These are phyloP conservation scores for Propithecus deckenii DNA, from an alignment of 2,797 vertebrate species.

Conservation along the genomic window DNA sequence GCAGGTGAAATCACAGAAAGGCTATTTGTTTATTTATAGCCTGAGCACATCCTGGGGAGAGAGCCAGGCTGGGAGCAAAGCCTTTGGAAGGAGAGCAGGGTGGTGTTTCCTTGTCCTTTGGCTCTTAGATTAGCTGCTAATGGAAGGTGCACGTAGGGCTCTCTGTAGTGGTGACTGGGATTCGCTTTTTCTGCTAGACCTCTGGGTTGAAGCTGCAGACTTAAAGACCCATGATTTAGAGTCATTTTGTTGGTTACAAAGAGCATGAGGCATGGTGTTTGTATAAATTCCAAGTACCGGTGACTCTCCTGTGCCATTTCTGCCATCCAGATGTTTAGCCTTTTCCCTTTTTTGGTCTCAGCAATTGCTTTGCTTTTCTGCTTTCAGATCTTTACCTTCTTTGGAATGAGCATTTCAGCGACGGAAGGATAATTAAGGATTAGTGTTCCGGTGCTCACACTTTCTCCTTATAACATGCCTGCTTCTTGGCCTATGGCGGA, in stretches of 20 bases:
- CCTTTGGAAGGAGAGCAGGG: not conserved
- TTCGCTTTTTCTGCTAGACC: not conserved
- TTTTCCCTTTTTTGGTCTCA: not conserved
- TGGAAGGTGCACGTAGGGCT: not conserved
- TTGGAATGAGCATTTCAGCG: not conserved
- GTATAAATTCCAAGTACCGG: not conserved
- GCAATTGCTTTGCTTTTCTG: not conserved
- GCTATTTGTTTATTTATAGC: not conserved
- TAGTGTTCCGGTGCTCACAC: rapidly evolving
- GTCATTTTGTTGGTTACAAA: not conserved
- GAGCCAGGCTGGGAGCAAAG: not conserved
- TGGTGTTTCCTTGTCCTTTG: not conserved
- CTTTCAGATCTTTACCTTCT: not conserved
- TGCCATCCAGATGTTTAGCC: not conserved
- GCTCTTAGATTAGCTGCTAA: not conserved
- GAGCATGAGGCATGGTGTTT: not conserved
- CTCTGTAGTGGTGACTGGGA: not conserved
- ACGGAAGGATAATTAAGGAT: not conserved
- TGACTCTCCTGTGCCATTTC: not conserved
- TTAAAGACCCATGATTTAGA: not conserved
- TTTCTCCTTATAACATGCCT: not conserved
- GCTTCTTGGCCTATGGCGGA: not conserved
- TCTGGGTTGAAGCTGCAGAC: not conserved
- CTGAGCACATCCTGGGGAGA: not conserved
- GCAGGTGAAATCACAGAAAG: not conserved